Evolutionary conservation across 1,140 invertebrate genomes (phyloP), one percentile per base, ranked within the genome.

Genomic region (Melanaphis sacchari): DNA sequence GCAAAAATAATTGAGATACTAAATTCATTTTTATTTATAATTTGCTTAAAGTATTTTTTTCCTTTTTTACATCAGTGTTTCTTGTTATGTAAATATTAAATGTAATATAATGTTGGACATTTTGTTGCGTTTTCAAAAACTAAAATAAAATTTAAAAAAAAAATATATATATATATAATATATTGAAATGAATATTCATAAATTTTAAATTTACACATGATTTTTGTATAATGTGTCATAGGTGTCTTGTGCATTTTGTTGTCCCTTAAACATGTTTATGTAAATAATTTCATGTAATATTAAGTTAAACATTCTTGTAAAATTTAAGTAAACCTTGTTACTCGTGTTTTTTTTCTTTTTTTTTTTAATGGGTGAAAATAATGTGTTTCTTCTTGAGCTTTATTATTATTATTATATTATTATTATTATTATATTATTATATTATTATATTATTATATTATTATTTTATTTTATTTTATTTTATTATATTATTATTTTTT

Each of bases 41-140:
- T 93, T 52, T 85, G 91, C 91, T 84, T 84, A 36, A 91, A 85
- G 84, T 93, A 93, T 85, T 38, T 93, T 84, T 76, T 93, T 66
- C 46, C 38, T 93, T 93, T 93, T 93, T 84, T 93, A 85, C 91
- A 54, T 93, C 81, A 85, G 85, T 93, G 91, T 93, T 93, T 93
- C 91, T 93, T 93, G 91, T 93, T 93, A 93, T 93, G 91, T 93
- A 93, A 93, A 93, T 93, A 93, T n/a, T 92, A 85, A 85, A n/a
- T 93, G 91, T 93, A 93, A 93, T 54, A 52, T 93, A 93, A 93
- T 93, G 91, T 93, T 93, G 81, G n/a, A 93, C 91, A 93, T 93
- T 90, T 93, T 93, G 91, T 93, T 93, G 91, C 91, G 91, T 93
- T 93, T 93, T 93, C 81, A 84, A 93, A 93, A 93, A 92, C 24